These are phyloP conservation scores for Papilio polyxenes DNA, from an alignment of 1,140 invertebrate species.

Conservation along the genomic window DNA sequence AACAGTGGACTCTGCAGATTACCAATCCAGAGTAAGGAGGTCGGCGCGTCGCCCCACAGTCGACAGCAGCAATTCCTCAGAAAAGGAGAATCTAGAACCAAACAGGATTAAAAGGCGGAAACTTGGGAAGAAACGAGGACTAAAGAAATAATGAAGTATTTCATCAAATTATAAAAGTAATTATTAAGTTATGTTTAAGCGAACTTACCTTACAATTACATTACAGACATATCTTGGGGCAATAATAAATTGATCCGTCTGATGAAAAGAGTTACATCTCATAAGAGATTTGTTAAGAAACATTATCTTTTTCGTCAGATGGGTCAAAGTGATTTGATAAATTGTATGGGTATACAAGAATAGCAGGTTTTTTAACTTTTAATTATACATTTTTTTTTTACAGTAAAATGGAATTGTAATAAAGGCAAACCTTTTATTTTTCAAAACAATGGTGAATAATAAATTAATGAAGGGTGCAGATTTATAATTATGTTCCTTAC, in stretches of 20 bases:
- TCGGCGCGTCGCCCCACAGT: slow-evolving; percentile 55
- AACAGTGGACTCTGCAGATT: slow-evolving; percentile 48
- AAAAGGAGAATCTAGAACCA: slow-evolving; percentile 74
- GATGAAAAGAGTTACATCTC: too few relatives aligned
- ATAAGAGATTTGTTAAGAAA: neutral
- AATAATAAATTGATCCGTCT: neutral
- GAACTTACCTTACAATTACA: neutral
- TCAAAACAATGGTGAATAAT: too few relatives aligned
- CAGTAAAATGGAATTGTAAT: neutral
- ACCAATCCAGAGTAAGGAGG: slow-evolving; percentile 47
- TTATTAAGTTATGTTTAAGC: too few relatives aligned
- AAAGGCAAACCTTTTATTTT: neutral
- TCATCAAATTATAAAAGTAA: neutral
- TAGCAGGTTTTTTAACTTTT: neutral
- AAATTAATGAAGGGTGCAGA: too few relatives aligned
- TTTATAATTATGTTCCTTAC: too few relatives aligned
- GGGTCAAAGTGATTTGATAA: neutral
- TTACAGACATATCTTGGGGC: neutral
- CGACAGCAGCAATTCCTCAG: slow-evolving; percentile 70
- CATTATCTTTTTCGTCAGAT: neutral
- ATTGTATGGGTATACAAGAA: neutral
- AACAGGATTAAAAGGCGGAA: slow-evolving; percentile 61
- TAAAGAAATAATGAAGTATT: slow-evolving; percentile 41
- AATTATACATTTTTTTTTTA: neutral
- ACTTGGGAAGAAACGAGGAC: slow-evolving; percentile 52